phyloP scores from a whole-genome alignment of 2,113 vertebrate genomes.

The Acanthisitta chloris region DNA sequence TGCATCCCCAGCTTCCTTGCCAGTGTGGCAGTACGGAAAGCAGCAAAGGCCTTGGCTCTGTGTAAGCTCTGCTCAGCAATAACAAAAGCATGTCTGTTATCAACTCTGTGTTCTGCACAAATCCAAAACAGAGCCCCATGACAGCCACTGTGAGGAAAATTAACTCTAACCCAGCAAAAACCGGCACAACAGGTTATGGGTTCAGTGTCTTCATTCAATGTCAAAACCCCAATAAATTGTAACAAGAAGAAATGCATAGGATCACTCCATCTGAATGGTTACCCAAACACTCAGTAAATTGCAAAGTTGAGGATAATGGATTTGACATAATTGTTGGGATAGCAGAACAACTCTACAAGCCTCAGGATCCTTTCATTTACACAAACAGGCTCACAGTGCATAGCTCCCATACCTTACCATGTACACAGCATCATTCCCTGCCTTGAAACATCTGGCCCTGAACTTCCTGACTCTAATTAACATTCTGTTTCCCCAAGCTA shows the following conservation, averaged over 20 bases:
- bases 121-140: not conserved
- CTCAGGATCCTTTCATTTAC: not conserved
- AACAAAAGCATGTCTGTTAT: not conserved
- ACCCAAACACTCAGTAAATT: not conserved
- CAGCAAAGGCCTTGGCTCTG: not conserved
- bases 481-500: not conserved
- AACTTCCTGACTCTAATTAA: constrained; percentile 20
- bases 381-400: not conserved
- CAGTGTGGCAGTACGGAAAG: not conserved
- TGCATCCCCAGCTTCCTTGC: not conserved
- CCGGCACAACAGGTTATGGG: not conserved
- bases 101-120: not conserved
- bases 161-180: not conserved
- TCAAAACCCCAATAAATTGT: not conserved
- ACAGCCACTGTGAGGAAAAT: not conserved
- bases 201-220: not conserved
- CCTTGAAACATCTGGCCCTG: not conserved
- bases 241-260: not conserved
- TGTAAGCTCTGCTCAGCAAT: not conserved
- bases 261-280: not conserved
- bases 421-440: not conserved
- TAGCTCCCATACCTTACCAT: not conserved
- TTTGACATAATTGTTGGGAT: not conserved
- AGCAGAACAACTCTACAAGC: not conserved
- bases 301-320: not conserved